Percentiles rank a stretch among this genome's conserved stretches.
Conservation (phyloP, 2,797 vertebrate genomes). For the Balearica regulorum region DNA sequence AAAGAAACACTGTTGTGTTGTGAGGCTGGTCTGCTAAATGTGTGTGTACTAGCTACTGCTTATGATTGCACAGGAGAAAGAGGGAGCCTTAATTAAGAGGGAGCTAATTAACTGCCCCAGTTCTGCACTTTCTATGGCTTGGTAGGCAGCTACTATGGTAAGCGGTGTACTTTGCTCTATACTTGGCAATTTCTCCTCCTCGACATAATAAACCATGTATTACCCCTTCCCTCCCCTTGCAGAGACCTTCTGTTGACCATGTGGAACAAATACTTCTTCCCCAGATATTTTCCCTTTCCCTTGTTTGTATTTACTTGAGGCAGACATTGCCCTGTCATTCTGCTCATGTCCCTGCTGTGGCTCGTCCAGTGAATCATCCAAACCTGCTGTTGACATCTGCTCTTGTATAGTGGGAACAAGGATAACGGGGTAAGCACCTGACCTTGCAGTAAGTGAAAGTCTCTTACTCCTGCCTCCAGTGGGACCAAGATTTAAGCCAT, state of each 20-base stretch:
- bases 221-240: neutral
- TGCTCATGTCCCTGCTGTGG: neutral
- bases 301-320: neutral
- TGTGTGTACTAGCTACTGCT: neutral
- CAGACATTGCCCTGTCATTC: neutral
- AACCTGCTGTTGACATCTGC: neutral
- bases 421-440: neutral
- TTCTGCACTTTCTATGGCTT: neutral
- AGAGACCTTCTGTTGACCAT: neutral
- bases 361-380: neutral
- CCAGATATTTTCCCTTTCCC: neutral
- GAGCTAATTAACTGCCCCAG: neutral
- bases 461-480: neutral
- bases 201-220: neutral
- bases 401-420: neutral
- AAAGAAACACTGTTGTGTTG: neutral
- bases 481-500: neutral
- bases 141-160: neutral
- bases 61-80: neutral
- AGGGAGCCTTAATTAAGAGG: neutral
- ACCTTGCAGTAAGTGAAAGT: neutral
- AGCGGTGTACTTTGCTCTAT: neutral
- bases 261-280: neutral
- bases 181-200: neutral
- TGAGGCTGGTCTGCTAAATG: neutral